phyloP scores from a whole-genome alignment of 1,140 invertebrate genomes.

The Brachionus sp. region DNA sequence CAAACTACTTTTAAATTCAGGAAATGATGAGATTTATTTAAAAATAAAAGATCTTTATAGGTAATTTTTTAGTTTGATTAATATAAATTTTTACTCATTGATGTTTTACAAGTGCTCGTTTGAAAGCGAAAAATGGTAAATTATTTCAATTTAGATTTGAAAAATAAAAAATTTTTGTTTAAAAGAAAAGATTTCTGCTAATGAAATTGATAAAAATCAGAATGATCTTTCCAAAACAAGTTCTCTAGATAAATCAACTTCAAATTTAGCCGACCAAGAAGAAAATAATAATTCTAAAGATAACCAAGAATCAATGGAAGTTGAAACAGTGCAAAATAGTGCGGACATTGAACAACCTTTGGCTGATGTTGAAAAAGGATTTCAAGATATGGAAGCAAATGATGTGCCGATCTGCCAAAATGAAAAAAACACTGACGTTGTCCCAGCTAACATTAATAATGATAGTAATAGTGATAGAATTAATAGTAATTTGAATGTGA shows the following conservation, averaged over 20 bases:
- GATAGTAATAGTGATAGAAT: too few species aligned
- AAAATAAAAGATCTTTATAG: background rate
- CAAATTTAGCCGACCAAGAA: background rate
- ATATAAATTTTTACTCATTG: background rate
- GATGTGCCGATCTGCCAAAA: background rate
- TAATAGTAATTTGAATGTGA: background rate
- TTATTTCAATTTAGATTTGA: background rate
- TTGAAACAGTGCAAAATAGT: background rate
- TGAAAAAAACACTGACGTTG: background rate
- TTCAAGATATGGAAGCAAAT: background rate
- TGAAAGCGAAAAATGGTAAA: background rate
- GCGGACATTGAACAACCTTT: background rate
- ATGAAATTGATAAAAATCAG: background rate
- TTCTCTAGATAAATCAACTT: background rate
- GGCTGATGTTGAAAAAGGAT: background rate
- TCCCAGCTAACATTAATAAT: too few species aligned
- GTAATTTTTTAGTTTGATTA: background rate
- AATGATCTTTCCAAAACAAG: background rate
- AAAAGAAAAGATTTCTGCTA: background rate
- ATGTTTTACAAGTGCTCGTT: background rate
- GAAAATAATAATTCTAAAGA: background rate
- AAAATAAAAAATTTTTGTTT: background rate
- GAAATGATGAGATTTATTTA: background rate
- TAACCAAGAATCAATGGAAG: background rate
- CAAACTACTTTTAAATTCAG: background rate